These are phyloP conservation scores for Coptodon bakossiorum DNA, from an alignment of 2,113 vertebrate species.

Conservation along the genomic window DNA sequence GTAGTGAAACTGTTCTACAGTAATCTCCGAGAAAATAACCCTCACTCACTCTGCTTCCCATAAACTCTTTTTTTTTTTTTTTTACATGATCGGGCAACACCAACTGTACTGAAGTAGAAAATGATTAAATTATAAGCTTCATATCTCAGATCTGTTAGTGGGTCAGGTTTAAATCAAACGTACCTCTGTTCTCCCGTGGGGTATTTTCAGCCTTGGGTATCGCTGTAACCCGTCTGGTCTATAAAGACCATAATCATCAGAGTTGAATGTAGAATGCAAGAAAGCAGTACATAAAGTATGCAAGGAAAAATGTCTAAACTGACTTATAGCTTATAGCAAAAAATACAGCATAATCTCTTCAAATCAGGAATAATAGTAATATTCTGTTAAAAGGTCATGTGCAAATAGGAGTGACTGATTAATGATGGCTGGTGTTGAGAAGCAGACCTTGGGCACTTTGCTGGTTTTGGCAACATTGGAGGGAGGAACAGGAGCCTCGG, in stretches of 20 bases:
- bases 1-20: not conserved
- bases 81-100: not conserved
- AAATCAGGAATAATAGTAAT: not conserved
- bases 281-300: not conserved
- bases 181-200: slow-evolving; percentile 90
- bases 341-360: not conserved
- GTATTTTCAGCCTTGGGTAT: slow-evolving; percentile 82
- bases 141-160: not conserved
- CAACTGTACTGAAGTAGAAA: not conserved
- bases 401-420: not conserved
- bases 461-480: slow-evolving; percentile 80
- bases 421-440: not conserved
- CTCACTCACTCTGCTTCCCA: not conserved
- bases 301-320: not conserved
- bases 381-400: not conserved
- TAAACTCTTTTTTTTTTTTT: not conserved
- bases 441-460: slow-evolving; percentile 90
- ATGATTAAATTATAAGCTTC: not conserved
- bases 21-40: not conserved
- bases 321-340: not conserved
- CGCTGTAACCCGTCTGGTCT: slow-evolving; percentile 79
- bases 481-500: slow-evolving; percentile 82
- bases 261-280: not conserved
- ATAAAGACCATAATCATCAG: not conserved
- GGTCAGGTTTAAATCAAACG: not conserved